Conservation (phyloP, 2,797 vertebrate species). For the Manis pentadactyla region DNA sequence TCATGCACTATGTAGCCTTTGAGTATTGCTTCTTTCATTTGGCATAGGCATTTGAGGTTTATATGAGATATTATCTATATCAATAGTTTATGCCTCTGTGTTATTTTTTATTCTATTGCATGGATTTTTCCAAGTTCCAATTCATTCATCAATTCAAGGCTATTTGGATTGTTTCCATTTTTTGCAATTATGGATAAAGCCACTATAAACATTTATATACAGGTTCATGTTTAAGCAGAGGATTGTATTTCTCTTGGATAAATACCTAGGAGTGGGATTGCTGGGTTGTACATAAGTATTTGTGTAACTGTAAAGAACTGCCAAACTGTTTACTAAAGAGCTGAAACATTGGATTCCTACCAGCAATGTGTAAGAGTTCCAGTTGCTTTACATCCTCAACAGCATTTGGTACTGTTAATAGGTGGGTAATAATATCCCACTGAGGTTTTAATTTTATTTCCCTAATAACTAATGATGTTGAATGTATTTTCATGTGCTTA, state of each 20-base stretch:
- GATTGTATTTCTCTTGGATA: background rate
- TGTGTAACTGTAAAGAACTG: background rate
- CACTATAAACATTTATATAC: background rate
- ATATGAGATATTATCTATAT: background rate
- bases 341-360: background rate
- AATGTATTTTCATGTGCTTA: background rate
- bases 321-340: background rate
- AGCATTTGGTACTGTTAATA: background rate
- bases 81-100: background rate
- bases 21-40: background rate
- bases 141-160: background rate
- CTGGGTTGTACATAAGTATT: background rate
- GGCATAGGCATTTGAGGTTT: background rate
- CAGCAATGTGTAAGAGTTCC: background rate
- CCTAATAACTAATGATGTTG: background rate
- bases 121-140: background rate
- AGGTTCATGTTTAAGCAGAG: background rate
- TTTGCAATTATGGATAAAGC: background rate
- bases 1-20: background rate
- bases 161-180: background rate
- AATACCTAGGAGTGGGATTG: background rate
- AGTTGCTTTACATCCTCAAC: background rate
- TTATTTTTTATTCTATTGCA: background rate
- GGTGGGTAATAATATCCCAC: background rate
- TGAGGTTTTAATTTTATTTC: conserved; percentile 36